phyloP scores from a whole-genome alignment of 2,888 invertebrate genomes.

The Monoplex corrugatus region DNA sequence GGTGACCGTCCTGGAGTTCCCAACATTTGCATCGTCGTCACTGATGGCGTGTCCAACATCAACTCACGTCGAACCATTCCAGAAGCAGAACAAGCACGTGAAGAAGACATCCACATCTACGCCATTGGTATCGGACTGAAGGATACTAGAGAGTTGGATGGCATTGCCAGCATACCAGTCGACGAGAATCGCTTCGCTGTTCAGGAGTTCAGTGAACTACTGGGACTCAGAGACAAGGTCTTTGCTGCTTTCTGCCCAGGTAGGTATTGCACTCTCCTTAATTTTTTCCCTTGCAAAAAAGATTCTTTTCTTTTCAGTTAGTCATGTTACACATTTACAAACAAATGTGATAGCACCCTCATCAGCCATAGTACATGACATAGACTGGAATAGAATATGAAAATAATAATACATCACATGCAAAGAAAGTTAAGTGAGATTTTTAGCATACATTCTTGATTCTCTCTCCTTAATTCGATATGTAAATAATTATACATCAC shows the following conservation, averaged over 20 bases:
- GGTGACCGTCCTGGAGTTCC: slow-evolving; percentile 66
- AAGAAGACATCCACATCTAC: slow-evolving; percentile 66
- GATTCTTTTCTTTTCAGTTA: too few relatives aligned
- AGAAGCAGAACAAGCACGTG: slow-evolving; percentile 67
- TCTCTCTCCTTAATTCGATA: too few relatives aligned
- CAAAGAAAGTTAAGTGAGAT: too few relatives aligned
- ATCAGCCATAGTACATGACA: too few relatives aligned
- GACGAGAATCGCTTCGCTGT: slow-evolving; percentile 69
- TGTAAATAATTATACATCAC: too few relatives aligned
- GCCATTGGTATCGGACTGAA: slow-evolving; percentile 71
- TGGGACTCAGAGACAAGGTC: slow-evolving; percentile 63
- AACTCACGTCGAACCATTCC: slow-evolving; percentile 67
- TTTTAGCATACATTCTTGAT: too few relatives aligned
- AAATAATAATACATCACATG: too few relatives aligned
- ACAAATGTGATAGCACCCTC: too few relatives aligned
- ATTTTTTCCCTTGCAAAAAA: too few relatives aligned
- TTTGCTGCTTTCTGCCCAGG: slow-evolving; percentile 58
- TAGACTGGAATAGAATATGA: too few relatives aligned
- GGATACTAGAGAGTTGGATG: slow-evolving; percentile 72
- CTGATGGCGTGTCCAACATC: slow-evolving; percentile 73
- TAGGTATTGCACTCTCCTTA: too few relatives aligned
- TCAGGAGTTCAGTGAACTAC: slow-evolving; percentile 67
- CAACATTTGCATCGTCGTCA: slow-evolving; percentile 67
- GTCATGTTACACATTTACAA: too few relatives aligned
- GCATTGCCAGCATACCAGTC: slow-evolving; percentile 70